These are phyloP conservation scores for Gandaritis pyraliata DNA, from an alignment of 2,888 invertebrate genomes.

Conservation along the genomic window DNA sequence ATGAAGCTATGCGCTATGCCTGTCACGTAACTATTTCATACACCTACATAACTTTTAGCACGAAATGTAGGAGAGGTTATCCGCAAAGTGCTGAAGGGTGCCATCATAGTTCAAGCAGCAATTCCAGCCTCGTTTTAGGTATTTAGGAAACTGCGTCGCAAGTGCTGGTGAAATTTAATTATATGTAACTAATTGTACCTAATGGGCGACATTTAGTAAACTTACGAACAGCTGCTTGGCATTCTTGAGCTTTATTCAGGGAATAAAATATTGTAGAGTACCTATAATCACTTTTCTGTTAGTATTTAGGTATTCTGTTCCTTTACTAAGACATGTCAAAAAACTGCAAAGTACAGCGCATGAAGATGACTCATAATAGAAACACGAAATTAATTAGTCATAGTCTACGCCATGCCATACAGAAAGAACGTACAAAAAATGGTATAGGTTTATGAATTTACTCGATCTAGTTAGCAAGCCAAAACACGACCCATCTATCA, in stretches of 20 bases:
- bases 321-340: too few relatives aligned
- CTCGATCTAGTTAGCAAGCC: not conserved
- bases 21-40: too few relatives aligned
- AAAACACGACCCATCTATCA: conserved; percentile 6
- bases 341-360: too few relatives aligned
- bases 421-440: too few relatives aligned
- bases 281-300: not conserved
- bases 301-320: too few relatives aligned
- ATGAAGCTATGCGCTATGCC: too few relatives aligned
- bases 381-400: too few relatives aligned
- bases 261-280: not conserved
- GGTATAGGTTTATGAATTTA: not conserved
- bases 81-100: not conserved
- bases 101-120: not conserved
- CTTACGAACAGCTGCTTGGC: conserved; percentile 4
- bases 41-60: not conserved
- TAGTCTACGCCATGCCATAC: too few relatives aligned
- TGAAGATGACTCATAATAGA: too few relatives aligned
- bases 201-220: conserved; percentile 3
- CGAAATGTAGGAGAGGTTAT: not conserved
- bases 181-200: conserved; percentile 16
- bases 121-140: conserved; percentile 12
- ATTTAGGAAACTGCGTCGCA: not conserved
- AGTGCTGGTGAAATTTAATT: conserved; percentile 16
- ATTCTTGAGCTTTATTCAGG: conserved; percentile 1